These are phyloP conservation scores for Clamator glandarius DNA, from an alignment of 2,797 vertebrate species.

Conservation along the genomic window DNA sequence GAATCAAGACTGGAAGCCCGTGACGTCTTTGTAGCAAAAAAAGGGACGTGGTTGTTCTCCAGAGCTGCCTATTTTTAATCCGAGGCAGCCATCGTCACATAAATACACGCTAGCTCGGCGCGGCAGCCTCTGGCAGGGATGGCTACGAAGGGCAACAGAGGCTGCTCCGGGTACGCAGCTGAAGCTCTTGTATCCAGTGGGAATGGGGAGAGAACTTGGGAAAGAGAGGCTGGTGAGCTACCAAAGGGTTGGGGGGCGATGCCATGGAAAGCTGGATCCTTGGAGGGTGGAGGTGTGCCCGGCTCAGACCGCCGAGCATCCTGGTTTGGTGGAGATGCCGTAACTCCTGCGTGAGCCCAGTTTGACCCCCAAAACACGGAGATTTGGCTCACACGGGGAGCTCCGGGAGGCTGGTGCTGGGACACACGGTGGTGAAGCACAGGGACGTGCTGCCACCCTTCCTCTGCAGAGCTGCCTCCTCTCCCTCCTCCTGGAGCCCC, in stretches of 20 bases:
- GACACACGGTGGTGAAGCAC: no score
- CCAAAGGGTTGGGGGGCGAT: not conserved
- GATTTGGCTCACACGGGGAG: no score
- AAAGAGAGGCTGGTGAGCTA: not conserved
- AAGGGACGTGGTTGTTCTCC: not conserved
- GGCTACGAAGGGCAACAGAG: not conserved
- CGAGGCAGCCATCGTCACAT: not conserved
- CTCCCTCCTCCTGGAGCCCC: not conserved
- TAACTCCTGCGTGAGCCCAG: rapidly evolving
- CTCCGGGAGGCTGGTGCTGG: no score
- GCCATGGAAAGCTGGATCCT: rapidly evolving
- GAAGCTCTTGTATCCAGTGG: rapidly evolving
- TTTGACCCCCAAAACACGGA: rapidly evolving
- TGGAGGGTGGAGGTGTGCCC: rapidly evolving
- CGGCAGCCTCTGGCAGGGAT: rapidly evolving
- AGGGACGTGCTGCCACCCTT: no score
- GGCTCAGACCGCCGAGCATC: not conserved
- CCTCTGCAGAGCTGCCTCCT: not conserved
- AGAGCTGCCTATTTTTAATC: not conserved
- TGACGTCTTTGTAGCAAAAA: not conserved
- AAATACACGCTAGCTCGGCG: no score
- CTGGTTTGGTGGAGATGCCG: rapidly evolving
- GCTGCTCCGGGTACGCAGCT: not conserved
- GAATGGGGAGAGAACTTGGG: not conserved
- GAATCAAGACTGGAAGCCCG: not conserved